Evolutionary conservation across 1,140 invertebrate genomes (phyloP).

Genomic region (Gryllus bimaculatus): DNA sequence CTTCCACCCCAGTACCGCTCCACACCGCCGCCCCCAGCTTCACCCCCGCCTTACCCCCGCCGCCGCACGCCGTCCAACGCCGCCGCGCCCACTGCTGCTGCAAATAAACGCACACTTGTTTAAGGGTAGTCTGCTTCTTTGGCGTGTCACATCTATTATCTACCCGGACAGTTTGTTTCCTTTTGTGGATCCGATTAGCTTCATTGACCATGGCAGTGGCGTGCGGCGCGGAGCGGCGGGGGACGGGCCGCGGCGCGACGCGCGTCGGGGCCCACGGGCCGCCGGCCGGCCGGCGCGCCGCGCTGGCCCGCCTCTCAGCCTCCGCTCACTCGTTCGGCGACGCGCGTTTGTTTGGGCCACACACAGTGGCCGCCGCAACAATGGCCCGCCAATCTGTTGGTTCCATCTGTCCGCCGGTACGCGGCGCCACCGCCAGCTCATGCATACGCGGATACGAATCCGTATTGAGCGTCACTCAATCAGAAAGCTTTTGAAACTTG

Average conservation of each 20-base stretch:
- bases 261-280: too few species aligned
- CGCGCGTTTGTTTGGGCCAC: conserved; percentile 2
- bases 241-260: too few species aligned
- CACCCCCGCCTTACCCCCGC: too few species aligned
- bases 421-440: background rate
- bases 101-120: background rate
- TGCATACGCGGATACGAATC: conserved; percentile 3
- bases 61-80: too few species aligned
- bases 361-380: background rate
- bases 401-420: conserved; percentile 2
- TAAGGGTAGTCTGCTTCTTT: background rate
- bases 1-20: too few species aligned
- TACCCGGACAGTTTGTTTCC: background rate
- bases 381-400: background rate
- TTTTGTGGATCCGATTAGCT: background rate
- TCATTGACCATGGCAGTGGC: background rate
- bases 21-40: too few species aligned
- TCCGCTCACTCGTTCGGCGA: background rate
- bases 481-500: conserved; percentile 4
- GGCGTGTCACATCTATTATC: background rate
- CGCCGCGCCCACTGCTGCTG: too few species aligned
- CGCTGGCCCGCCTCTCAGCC: too few species aligned
- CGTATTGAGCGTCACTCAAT: conserved; percentile 3
- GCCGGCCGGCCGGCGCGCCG: too few species aligned
- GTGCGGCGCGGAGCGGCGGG: too few species aligned